These are phyloP conservation scores for Ctena decussata DNA, from an alignment of 2,888 invertebrate genomes.

Conservation along the genomic window DNA sequence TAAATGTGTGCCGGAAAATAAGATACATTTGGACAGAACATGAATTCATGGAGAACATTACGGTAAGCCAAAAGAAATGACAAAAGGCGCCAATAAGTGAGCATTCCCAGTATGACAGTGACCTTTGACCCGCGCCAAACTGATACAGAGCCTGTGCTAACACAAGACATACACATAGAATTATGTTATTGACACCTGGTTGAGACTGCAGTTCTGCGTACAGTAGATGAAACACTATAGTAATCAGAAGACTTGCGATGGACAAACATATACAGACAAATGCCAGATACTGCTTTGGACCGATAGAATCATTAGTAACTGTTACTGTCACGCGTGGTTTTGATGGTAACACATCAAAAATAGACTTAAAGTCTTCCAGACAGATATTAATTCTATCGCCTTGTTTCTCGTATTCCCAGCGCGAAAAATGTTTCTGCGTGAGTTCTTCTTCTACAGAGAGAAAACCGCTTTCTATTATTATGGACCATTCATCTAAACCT, in stretches of 20 bases:
- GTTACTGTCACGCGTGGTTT: background rate
- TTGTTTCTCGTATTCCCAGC: background rate
- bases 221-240: conserved; percentile 39
- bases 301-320: background rate
- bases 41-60: conserved; percentile 51
- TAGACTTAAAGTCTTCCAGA: background rate
- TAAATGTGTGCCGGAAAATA: conserved; percentile 2
- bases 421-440: background rate
- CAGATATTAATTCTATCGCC: background rate
- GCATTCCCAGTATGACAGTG: conserved; percentile 26
- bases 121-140: conserved; percentile 35
- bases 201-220: conserved; percentile 45
- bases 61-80: conserved; percentile 55
- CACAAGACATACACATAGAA: conserved; percentile 20
- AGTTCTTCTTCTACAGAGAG: background rate
- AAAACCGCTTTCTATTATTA: background rate
- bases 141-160: conserved; percentile 46
- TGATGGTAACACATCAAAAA: background rate
- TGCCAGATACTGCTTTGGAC: conserved; percentile 33
- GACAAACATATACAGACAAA: conserved; percentile 35
- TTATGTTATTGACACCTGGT: conserved; percentile 56
- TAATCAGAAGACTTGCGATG: conserved; percentile 23
- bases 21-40: conserved; percentile 56
- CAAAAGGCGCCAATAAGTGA: conserved; percentile 34
- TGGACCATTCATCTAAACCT: background rate